A percentile compares a stretch with the other conserved stretches of the same genome.
Evolutionary conservation across 2,888 invertebrate genomes (phyloP).

Genomic region (Synergus umbraculus): DNA sequence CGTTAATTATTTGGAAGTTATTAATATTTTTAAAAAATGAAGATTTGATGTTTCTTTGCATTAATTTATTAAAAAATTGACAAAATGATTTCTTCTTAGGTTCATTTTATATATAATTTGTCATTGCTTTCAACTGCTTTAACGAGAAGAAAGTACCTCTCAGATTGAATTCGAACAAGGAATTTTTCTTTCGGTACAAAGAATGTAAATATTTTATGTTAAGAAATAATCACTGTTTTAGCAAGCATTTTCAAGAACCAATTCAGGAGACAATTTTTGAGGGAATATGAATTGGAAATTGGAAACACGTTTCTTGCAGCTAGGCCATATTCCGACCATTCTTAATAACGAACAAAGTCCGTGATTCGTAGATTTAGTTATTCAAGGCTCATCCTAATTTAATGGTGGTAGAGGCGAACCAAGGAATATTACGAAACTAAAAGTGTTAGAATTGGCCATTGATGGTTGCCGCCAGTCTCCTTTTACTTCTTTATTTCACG

Average conservation of each 20-base stretch:
- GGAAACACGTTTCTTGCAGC: background rate
- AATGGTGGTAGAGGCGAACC: background rate
- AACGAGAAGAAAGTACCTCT: too few species aligned
- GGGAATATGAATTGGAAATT: background rate
- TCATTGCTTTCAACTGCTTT: too few species aligned
- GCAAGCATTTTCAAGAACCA: background rate
- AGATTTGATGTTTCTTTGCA: too few species aligned
- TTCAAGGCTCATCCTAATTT: constrained; percentile 2
- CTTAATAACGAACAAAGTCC: background rate
- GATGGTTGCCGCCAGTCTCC: background rate
- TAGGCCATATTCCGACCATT: background rate
- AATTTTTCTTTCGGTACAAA: too few species aligned
- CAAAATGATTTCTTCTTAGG: too few species aligned
- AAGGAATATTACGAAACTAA: background rate
- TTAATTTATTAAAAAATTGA: too few species aligned
- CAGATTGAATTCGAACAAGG: too few species aligned
- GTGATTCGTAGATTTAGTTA: background rate
- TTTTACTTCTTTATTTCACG: background rate
- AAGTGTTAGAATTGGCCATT: background rate
- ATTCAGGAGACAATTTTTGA: background rate
- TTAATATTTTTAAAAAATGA: too few species aligned
- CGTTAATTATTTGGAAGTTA: too few species aligned
- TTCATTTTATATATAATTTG: too few species aligned
- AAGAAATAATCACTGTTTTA: background rate
- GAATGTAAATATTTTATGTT: too few species aligned